These are phyloP conservation scores for Cebus imitator DNA, from an alignment of 2,113 vertebrate species.

Conservation along the genomic window DNA sequence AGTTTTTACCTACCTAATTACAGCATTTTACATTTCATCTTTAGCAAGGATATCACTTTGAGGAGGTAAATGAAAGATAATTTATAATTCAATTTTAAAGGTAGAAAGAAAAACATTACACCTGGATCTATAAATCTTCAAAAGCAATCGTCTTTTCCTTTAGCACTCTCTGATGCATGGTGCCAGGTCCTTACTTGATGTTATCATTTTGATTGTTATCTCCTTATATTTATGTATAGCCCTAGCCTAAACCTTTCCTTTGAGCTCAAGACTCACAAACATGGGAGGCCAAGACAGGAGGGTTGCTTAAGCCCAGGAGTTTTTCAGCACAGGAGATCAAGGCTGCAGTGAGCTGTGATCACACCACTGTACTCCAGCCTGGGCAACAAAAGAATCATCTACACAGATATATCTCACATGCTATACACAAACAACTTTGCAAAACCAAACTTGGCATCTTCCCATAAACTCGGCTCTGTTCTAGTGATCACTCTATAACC, in stretches of 20 bases:
- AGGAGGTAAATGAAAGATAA: not conserved
- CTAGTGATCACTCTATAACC: not conserved
- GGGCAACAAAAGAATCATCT: not conserved
- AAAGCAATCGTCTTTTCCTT: not conserved
- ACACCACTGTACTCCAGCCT: not conserved
- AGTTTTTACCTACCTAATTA: not conserved
- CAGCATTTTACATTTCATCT: not conserved
- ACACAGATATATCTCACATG: not conserved
- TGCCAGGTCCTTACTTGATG: not conserved
- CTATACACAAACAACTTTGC: not conserved
- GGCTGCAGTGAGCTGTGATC: not conserved
- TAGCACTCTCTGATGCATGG: not conserved
- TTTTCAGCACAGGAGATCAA: not conserved
- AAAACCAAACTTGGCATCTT: not conserved
- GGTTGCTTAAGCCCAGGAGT: too few relatives aligned
- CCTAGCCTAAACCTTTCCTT: not conserved
- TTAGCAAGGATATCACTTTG: not conserved
- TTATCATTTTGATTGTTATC: not conserved
- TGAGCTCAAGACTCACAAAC: not conserved
- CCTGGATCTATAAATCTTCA: not conserved
- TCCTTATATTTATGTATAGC: not conserved
- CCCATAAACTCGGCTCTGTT: not conserved
- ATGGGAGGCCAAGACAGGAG: too few relatives aligned
- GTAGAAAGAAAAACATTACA: not conserved
- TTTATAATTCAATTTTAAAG: not conserved